Percentiles rank a stretch among this genome's conserved stretches.
Evolutionary conservation across 2,797 vertebrate genomes (phyloP).

Genomic region (Cyprinodon diabolis): DNA sequence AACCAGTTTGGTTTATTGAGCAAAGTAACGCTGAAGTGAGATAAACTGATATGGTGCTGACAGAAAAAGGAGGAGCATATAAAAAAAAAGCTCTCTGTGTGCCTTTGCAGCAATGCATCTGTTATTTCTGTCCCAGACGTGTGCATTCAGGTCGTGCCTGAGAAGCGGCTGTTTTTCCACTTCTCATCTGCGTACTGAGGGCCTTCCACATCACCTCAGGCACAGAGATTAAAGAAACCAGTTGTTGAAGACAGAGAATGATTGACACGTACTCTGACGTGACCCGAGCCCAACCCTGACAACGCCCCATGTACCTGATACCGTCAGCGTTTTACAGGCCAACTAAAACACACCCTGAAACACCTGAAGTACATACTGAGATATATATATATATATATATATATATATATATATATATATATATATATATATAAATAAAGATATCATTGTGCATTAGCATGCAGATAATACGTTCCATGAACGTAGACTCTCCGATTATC

Average conservation of each 20-base stretch:
- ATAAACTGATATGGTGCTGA: neutral
- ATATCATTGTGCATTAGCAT: neutral
- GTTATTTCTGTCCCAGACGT: neutral
- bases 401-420: too few species aligned
- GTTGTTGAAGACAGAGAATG: constrained; percentile 24
- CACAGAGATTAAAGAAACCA: constrained; percentile 41
- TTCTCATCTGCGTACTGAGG: neutral
- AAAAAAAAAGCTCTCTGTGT: neutral
- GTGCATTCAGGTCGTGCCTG: neutral
- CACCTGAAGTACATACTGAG: neutral
- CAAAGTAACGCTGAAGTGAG: neutral
- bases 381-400: too few species aligned
- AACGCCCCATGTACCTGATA: constrained; percentile 56
- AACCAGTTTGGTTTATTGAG: neutral
- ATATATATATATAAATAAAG: neutral
- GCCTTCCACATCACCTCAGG: neutral
- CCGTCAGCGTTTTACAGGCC: constrained; percentile 18
- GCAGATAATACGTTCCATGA: too few species aligned
- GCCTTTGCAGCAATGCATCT: neutral
- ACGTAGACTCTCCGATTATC: too few species aligned
- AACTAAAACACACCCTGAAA: constrained; percentile 51
- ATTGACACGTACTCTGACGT: constrained; percentile 2
- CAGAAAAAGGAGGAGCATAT: neutral
- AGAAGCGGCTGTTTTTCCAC: neutral
- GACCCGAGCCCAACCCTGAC: constrained; percentile 21